Evolutionary conservation across 2,888 invertebrate genomes (phyloP), one percentile per base, ranked within the genome.

Genomic region (Megastigmus dorsalis): DNA sequence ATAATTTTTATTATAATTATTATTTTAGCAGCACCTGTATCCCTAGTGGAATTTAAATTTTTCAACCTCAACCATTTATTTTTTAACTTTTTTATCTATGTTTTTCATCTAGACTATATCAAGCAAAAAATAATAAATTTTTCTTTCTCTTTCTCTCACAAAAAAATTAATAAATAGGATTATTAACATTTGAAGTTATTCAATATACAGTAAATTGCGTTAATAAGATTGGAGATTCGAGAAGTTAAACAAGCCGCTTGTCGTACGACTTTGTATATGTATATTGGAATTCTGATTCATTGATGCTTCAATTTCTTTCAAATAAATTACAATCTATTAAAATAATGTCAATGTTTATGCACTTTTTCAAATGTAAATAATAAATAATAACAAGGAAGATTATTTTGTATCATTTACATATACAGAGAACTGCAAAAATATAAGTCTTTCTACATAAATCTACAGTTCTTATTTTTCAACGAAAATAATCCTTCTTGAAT

Each of bases 181-280:
- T 67, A 62, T 66, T 60, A 74, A 48, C 45, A 48, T 48, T 63
- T 60, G 28, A 75, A 70, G 60, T 65, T 65, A 65, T 65, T 69
- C 26, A 33, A 65, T 68, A 71, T 59, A 78, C 63, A 79, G 78
- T 71, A 78, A 79, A 79, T 76, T 76, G 66, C 78, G 72, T 72
- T 79, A 81, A 80, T 82, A 77, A n/a, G 79, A 80, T n/a, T 80
- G 76, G 80, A 80, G 80, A 82, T 82, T 81, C 80, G 78, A 80
- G 77, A 78, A 45, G 28, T 41, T 74, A 30, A 62, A 54, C 48
- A 62, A 59, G 26, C 33, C 38, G 7, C 66, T 60, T 10, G 10
- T 10, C 43, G 26, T 50, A 26, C 38, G 18, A 57, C 55, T 66
- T 45, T 18, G 26, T 33, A 20, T 45, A 63, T 63, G 20, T n/a